Conservation (phyloP, 2,888 invertebrate species). For the Sarcophaga variegata region DNA sequence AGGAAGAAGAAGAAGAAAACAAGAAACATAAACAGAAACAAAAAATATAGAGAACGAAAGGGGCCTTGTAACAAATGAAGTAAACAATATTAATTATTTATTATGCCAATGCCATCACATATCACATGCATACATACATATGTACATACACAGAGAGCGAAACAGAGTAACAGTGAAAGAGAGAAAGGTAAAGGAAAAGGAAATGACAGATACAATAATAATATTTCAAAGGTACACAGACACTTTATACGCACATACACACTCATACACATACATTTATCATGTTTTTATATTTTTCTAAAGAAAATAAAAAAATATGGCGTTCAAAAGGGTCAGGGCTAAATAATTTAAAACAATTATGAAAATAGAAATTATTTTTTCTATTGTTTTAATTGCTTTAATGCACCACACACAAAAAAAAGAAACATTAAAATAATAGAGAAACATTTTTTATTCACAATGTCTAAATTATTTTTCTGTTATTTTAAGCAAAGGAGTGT, state of each 20-base stretch:
- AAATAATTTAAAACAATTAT: not conserved
- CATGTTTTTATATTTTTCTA: too few relatives aligned
- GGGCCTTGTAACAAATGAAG: slow-evolving; percentile 37
- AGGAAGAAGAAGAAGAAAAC: not conserved
- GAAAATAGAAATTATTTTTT: not conserved
- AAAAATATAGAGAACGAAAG: not conserved
- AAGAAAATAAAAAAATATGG: too few relatives aligned
- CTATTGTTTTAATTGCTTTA: not conserved
- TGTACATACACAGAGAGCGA: not conserved
- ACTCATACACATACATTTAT: too few relatives aligned
- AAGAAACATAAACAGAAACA: not conserved
- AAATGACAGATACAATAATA: not conserved
- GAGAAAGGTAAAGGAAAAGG: not conserved
- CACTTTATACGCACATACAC: not conserved
- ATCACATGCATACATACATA: too few relatives aligned
- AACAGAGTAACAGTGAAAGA: not conserved
- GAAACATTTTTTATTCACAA: not conserved
- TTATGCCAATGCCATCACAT: slow-evolving; percentile 9
- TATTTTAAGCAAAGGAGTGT: not conserved
- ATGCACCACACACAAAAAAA: not conserved
- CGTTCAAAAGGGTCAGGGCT: not conserved
- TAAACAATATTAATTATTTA: slow-evolving; percentile 53
- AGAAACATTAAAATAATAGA: not conserved
- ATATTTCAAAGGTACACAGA: not conserved
- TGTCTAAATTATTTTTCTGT: not conserved